Conservation (phyloP, 2,797 vertebrate genomes). For the Benthosema pterotum region DNA sequence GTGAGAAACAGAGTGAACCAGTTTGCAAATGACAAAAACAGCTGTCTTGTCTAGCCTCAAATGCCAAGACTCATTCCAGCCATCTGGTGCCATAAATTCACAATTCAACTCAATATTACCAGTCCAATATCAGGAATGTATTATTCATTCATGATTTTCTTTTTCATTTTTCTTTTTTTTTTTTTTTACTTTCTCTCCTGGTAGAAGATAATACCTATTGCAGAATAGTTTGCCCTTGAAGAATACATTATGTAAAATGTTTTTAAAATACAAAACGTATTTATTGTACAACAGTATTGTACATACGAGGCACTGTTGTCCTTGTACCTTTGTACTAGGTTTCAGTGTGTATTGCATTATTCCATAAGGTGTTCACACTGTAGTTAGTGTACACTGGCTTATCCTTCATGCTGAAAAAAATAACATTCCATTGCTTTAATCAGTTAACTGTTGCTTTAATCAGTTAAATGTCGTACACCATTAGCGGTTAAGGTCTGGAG, state of each 20-base stretch:
- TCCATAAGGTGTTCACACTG: neutral
- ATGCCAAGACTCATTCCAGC: neutral
- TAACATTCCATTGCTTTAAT: neutral
- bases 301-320: neutral
- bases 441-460: neutral
- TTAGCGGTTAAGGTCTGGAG: no score
- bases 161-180: neutral
- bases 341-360: neutral
- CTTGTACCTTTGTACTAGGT: neutral
- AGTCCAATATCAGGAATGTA: conserved; percentile 1
- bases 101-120: conserved; percentile 1
- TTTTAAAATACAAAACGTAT: no score
- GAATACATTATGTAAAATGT: no score
- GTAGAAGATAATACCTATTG: neutral
- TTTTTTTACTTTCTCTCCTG: neutral
- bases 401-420: neutral
- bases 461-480: neutral
- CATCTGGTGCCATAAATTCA: conserved; percentile 10
- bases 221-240: neutral
- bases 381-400: neutral
- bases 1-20: neutral
- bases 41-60: conserved; percentile 5
- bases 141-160: conserved; percentile 1
- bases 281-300: no score
- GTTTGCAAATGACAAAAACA: neutral